Base-by-base conservation (phyloP, 2,113 vertebrate genomes). In the Anguilla japonica region DNA sequence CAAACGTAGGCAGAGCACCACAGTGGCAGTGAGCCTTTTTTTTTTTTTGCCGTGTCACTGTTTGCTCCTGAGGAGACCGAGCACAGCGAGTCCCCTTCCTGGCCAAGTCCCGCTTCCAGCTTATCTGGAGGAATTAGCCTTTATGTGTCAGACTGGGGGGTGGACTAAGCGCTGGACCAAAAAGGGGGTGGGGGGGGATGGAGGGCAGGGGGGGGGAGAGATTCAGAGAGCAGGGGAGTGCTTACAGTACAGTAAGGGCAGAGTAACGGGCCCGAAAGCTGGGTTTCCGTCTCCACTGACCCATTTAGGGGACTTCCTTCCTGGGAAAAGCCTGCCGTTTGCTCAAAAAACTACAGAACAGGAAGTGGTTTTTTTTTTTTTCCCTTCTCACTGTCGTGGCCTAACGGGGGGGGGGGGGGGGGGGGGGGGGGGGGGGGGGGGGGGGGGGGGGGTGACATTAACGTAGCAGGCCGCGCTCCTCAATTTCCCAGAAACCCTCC, bases 281-380 rank as follows among this genome's bases (percentile, higher is more conserved):
- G 40, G 79, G 53, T n/a, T 41, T 81, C 40, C 57, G 80, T 80
- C 84, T 85, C 84, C 78, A 57, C 9, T 85, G 84, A 85, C 84
- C 84, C 41, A 80, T 56, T 85, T 80, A 85, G 50, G 34, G 34
- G 34, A 34, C 34, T 34, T 34, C 34, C 34, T 34, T 34, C 34
- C 34, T 34, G 34, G 34, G 34, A 34, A 34, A 46, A 46, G 8
- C 4, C 43, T 46, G 4, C 43, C 4, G 43, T 46, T 46, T 46
- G 1, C 43, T 46, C 5, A 46, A 46, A 46, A 2, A 46, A 3
- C 43, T 46, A 4, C 43, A 46, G 43, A 46, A 46, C 43, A 46
- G 43, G 5, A 46, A 46, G 43, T 46, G 43, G 8, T 8, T 46
- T 46, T 46, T 1, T 34, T 8, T 46, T 46, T 46, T 1, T 34